phyloP scores from a whole-genome alignment of 2,113 vertebrate species.

The Naja naja region DNA sequence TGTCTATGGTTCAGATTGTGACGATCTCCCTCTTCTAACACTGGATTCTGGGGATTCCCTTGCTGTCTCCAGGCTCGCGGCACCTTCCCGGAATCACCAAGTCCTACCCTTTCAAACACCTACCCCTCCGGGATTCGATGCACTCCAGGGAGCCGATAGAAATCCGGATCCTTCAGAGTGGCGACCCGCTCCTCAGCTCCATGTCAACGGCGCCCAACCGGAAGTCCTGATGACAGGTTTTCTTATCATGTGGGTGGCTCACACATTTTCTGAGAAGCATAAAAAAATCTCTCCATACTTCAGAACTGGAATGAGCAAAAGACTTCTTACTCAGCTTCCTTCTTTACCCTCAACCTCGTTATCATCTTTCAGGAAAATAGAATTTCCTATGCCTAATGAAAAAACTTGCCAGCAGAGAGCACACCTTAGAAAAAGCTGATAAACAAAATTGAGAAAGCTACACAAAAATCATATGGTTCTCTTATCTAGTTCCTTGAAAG shows the following conservation, averaged over 20 bases:
- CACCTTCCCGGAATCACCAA: too few species aligned
- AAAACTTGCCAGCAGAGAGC: conserved; percentile 26
- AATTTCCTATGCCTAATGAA: neutral
- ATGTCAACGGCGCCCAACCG: too few species aligned
- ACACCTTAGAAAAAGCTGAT: conserved; percentile 33
- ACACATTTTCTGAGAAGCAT: neutral
- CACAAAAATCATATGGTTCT: neutral
- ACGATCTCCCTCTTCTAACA: too few species aligned
- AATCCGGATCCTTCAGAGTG: too few species aligned
- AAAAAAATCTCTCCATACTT: conserved; percentile 14
- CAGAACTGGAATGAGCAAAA: neutral
- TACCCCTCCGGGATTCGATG: too few species aligned
- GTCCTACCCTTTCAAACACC: too few species aligned
- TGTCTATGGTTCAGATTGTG: too few species aligned
- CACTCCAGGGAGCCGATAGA: too few species aligned
- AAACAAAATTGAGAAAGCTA: conserved; percentile 27
- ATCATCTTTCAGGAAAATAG: neutral
- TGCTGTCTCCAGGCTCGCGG: too few species aligned
- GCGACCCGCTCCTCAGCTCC: too few species aligned
- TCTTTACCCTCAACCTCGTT: neutral
- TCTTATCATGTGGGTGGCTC: conserved; percentile 15
- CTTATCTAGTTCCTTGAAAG: neutral
- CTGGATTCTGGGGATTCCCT: too few species aligned
- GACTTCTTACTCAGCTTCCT: neutral
- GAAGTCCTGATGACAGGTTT: neutral